Evolutionary conservation across 2,113 vertebrate genomes (phyloP), one percentile per base, ranked within the genome.

Genomic region (Larimichthys polyactis): DNA sequence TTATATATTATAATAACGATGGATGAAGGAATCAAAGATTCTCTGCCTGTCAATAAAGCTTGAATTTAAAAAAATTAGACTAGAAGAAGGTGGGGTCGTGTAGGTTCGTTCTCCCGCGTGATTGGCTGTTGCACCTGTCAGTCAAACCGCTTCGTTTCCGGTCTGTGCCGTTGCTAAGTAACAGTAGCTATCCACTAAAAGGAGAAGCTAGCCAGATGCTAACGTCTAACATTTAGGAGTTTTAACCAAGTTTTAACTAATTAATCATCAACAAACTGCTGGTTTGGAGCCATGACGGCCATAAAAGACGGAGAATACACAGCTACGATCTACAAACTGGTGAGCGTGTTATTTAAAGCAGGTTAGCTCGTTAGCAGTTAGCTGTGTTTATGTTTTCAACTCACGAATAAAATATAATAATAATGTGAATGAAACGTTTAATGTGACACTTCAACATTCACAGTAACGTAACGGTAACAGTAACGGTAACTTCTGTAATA

Each of bases 251-350:
- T 19, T 62, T 36, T 0, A 3, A 10, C n/a, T 24, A 0, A 7
- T 79, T 66, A 75, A 0, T 60, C 7, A 10, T 10, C 3, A 10
- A 12, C 22, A 3, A 64, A 0, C 40, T 4, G 4, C 5, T 68
- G 14, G 1, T 36, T 16, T 24, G 63, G 46, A 68, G 64, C 17
- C 66, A 96, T 96, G 92, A 84, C 91, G 0, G 83, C 92, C n/a
- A 94, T 97, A 77, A 96, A 97, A 68, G 97, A 98, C 55, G 98
- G 98, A 15, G 96, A 98, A 68, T 96, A 96, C 89, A 98, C 98
- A 0, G 95, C 97, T 1, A 95, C 94, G 0, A 95, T 97, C 64
- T 99, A 98, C 91, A 94, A 94, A 79, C 94, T 97, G 92, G 96
- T 98, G 85, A 93, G 95, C 78, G 81, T 0, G 27, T 32, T 55